Evolutionary conservation across 2,888 invertebrate species (phyloP), one percentile per base, ranked within the genome.

Genomic region (Dioctria rufipes): DNA sequence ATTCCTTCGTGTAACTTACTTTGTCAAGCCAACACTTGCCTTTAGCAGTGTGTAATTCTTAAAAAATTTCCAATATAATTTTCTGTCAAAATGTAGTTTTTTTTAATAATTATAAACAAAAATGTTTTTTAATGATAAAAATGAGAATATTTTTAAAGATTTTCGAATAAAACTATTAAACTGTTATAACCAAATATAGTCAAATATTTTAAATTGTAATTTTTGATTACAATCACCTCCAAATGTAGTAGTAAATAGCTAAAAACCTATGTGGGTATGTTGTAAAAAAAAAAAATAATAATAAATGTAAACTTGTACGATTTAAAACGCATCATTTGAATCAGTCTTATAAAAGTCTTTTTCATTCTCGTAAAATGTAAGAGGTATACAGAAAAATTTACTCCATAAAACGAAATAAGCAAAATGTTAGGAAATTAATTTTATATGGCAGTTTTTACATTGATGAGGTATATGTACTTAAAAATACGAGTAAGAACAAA

Each of bases 331-430:
- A 63, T 25, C 25, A 25, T 65, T 81, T 54, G 69, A 69, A 67
- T 81, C 81, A 80, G 80, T 81, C 78, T 81, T 73, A 73, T 73
- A 73, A 73, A 69, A 73, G 73, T 73, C 73, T 73, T 25, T 25
- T 73, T 73, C 73, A 73, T 51, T 73, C 58, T 58, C 73, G 43
- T 51, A 54, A 69, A 46, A 69, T 6, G 8, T 66, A 66, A 69
- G n/a, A 73, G 40, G 37, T 5, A 58, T 66, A 73, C 13, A 39
- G 25, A 71, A 25, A 25, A 54, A 71, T 71, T 25, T 39, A 54
- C 58, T 25, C 25, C 25, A 25, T 25, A 69, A 51, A 69, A 37
- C 9, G 42, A 71, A 73, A 73, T 43, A 73, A 13, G 25, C 40
- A 60, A 73, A 8, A 40, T 58, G 43, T 42, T 60, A 58, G 42